Base-by-base conservation (phyloP, 2,888 invertebrate species). In the Acrocera orbiculus region DNA sequence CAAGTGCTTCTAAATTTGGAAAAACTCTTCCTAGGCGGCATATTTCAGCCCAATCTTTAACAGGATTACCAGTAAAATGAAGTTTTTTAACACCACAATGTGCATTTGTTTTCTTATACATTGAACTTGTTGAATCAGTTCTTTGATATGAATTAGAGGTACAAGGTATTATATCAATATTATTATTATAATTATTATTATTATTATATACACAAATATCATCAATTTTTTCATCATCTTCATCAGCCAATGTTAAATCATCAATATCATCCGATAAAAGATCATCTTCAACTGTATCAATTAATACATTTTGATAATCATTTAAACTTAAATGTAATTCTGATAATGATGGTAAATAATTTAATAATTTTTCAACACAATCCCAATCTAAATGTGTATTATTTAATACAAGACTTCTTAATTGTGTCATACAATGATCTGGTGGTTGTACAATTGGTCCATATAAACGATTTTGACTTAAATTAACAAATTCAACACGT, bases 321-420 rank as follows among this genome's bases (percentile, higher is more conserved):
- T 93, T 95, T 40, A 90, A 67, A 52, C 92, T 90, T 48, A 93
- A 63, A 61, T 93, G 92, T 42, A 95, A 65, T 61, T 93, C 93
- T 64, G 87, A 81, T 27, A 93, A 65, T 52, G 75, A 74, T 36
- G 78, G 80, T 41, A 83, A 65, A 50, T 76, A 69, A 49, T 74
- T 72, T 34, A 90, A 66, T 40, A 92, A 63, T 29, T 73, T 69
- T 47, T 76, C 73, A 26, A 92, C 73, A 46, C 77, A 79, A 24
- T 73, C 68, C 92, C 90, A 92, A 39, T 82, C 75, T 16, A 89
- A 71, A 44, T 76, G 70, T 0, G 90, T 90, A 30, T 82, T 83
- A 58, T 92, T 92, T 13, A 92, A 64, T 30, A 92, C 82, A 38
- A 90, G 68, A 53, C 78, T 77, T 42, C 72, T 75, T 20, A 81